Base-by-base conservation (phyloP, 1,140 invertebrate species). In the Pseudomyrmex sp. region DNA sequence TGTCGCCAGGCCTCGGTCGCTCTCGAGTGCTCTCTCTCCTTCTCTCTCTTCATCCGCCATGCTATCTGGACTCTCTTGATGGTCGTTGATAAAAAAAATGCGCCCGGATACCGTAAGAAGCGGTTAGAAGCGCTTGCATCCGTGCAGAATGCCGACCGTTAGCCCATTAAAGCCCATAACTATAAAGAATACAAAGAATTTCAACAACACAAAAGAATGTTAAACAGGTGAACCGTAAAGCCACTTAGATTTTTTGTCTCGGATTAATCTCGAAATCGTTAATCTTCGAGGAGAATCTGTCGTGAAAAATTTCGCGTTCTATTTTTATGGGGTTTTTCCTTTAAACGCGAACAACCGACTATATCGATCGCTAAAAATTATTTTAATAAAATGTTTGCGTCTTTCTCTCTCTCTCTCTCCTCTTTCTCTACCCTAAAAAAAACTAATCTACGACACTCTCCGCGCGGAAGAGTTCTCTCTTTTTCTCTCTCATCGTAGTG, bases 91-190 rank as follows among this genome's bases (percentile, higher is more conserved):
- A 62, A 75, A 75, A 35, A 35, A 82, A 82, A 75, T 63, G 12
- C 56, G 54, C 73, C 44, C 77, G 26, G 56, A 80, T 80, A 80
- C 76, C 76, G 76, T 80, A 80, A 80, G 76, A 80, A 70, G n/a
- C 26, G 74, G 48, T 62, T 65, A 48, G 46, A 76, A 52, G 23
- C 65, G 35, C 44, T 23, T 79, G 35, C 63, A 79, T 68, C 75
- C 76, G 66, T 54, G 54, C 15, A 5, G 76, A 54, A 66, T 77
- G 7, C 48, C 35, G 35, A 50, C 76, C 76, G 76, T 80, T 80
- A 80, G 10, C n/a, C 54, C 18, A 69, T 79, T 70, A 79, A 69
- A 23, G 35, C 20, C 50, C 20, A 59, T n/a, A 70, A 48, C 26
- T n/a, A 35, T 35, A 35, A 35, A 35, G 35, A 35, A 35, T 35